Conservation (phyloP, 1,140 invertebrate genomes). For the Ceratina japonica region DNA sequence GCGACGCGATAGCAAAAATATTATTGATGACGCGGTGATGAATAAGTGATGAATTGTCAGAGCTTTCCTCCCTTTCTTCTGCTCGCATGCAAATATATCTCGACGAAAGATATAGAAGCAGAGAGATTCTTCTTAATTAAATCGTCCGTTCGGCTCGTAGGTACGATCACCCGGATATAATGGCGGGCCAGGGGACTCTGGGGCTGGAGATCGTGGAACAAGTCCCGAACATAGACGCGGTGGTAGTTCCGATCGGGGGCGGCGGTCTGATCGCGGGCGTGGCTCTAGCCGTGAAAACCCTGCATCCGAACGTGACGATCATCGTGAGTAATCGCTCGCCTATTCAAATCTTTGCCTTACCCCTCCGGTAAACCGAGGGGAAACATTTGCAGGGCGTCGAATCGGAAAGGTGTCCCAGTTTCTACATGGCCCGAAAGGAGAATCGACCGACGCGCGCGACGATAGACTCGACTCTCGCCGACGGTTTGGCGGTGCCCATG, state of each 20-base stretch:
- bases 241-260: slow-evolving; percentile 93
- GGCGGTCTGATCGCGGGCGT: slow-evolving; percentile 94
- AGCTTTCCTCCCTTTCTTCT: neutral
- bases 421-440: slow-evolving; percentile 86
- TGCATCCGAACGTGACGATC: slow-evolving; percentile 88
- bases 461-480: slow-evolving; percentile 90
- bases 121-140: no score
- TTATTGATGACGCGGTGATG: no score
- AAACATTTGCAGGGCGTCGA: slow-evolving; percentile 88
- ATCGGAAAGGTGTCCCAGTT: slow-evolving; percentile 93
- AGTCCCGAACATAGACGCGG: slow-evolving; percentile 86
- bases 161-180: slow-evolving; percentile 95
- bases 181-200: slow-evolving; percentile 96
- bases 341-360: neutral
- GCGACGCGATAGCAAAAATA: no score
- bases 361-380: neutral
- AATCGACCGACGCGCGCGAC: slow-evolving; percentile 85
- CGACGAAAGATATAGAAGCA: no score
- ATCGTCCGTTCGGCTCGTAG: slow-evolving; percentile 72
- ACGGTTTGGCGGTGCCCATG: slow-evolving; percentile 94
- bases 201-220: slow-evolving; percentile 95
- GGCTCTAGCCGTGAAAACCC: slow-evolving; percentile 91
- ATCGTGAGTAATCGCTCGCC: slow-evolving; percentile 80
- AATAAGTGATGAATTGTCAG: neutral
- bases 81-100: no score